Evolutionary conservation across 2,888 invertebrate species (phyloP), one percentile per base, ranked within the genome.

Genomic region (Xanthia togata): DNA sequence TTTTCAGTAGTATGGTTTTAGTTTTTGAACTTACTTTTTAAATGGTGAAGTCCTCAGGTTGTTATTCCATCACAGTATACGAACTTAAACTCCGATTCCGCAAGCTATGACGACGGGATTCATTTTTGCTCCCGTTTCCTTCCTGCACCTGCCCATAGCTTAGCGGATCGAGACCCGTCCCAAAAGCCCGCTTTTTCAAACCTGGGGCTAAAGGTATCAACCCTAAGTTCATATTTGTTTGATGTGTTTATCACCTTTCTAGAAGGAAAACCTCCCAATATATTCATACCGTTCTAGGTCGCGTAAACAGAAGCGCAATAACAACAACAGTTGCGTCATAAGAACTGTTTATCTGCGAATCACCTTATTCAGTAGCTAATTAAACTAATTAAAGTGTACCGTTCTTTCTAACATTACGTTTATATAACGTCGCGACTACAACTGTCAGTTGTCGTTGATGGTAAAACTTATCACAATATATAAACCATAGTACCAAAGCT

Each of bases 271-370:
- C 26, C 23, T 64, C 44, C 35, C n/a, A 64, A 63, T 74, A 44
- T 41, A 72, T 63, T 62, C n/a, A 23, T 35, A 53, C 35, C 44
- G 41, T 74, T 81, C 82, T 71, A 64, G 71, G 59, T 55, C 53
- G 17, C 55, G 50, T 59, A 74, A 71, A 73, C 79, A 74, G 70
- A 71, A 69, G 55, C 76, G 63, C 55, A 71, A 72, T 62, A 70
- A 64, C 63, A 75, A 81, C 68, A 76, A 79, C 73, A 73, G 72
- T 78, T 76, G 62, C 81, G 70, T 86, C 83, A 78, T 76, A 70
- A 72, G 47, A 68, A 68, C 69, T 84, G 76, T 80, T 68, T 85
- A 78, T 79, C 70, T 79, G 72, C 73, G 73, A 60, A 63, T 73
- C 71, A 73, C 71, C 73, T 73, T 74, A 74, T 50, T 53, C n/a